Base-by-base conservation (phyloP, 1,140 invertebrate genomes). In the Pteromalus puparum region DNA sequence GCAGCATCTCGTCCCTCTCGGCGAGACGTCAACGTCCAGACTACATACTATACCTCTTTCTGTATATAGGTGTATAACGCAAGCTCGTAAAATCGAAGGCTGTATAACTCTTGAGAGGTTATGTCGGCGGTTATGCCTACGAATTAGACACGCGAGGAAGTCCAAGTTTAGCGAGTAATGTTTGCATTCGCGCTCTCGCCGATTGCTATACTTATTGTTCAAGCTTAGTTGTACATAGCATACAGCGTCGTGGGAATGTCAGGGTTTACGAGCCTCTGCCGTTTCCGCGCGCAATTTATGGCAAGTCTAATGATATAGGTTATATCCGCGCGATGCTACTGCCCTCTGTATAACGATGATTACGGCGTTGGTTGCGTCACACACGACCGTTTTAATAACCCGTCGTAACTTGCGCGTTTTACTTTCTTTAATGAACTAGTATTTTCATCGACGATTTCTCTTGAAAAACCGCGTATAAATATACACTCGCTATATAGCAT, bases 1-100 rank as follows among this genome's bases (percentile, higher is more conserved):
- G 88, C 90, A 90, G 89, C 87, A 9, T 67, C 65, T 67, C 65
- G 4, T 48, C 46, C 10, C 46, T 48, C 46, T 46, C 48, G 30
- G 12, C 48, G 48, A 5, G 15, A 61, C 53, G 21, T 61, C 53
- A 61, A 61, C 53, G 53, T 61, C 18, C 53, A n/a, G 53, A n/a
- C 53, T 61, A 3, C 7, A 38, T 21, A 18, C 53, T 61, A n/a
- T n/a, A 61, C 53, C 18, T 61, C 53, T 61, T 61, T n/a, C 3
- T 21, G 1, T 21, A 21, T 61, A 21, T 53, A 53, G 5, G 0
- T 53, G 2, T n/a, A 21, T n/a, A n/a, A n/a, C 21, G 53, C 1
- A 61, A 61, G 53, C 53, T 61, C 53, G 53, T 61, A 61, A 61
- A 61, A 61, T 61, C 53, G 18, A 61, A 7, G 53, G 21, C 53